These are phyloP conservation scores for Hipposideros armiger DNA, from an alignment of 2,113 vertebrate species.

Conservation along the genomic window DNA sequence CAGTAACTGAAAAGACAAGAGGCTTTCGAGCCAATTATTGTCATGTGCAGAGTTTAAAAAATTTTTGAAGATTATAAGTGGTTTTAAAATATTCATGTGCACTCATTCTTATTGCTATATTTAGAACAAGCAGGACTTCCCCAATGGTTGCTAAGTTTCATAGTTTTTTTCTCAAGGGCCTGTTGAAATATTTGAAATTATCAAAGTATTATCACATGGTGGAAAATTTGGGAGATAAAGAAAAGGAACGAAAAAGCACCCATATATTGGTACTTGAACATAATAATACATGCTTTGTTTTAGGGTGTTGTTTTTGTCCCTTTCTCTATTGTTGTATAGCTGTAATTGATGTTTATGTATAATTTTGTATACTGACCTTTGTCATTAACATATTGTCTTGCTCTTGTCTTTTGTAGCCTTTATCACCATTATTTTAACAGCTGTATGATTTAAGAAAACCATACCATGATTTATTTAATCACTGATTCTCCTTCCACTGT, in stretches of 20 bases:
- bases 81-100: slow-evolving; percentile 44
- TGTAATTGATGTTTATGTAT: neutral
- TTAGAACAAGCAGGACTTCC: neutral
- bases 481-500: neutral
- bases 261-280: neutral
- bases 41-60: slow-evolving; percentile 21
- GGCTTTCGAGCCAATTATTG: slow-evolving; percentile 62
- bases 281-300: slow-evolving; percentile 19
- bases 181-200: slow-evolving; percentile 41
- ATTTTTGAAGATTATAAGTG: neutral
- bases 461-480: neutral
- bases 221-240: neutral
- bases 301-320: neutral
- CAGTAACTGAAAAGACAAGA: slow-evolving; percentile 63
- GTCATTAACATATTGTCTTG: neutral
- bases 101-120: slow-evolving; percentile 37
- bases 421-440: slow-evolving; percentile 16
- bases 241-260: neutral
- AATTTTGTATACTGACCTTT: neutral
- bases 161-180: neutral
- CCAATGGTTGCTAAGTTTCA: neutral
- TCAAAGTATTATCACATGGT: neutral
- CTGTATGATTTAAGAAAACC: neutral
- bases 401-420: slow-evolving; percentile 1
- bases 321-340: neutral